These are phyloP conservation scores for Aeoliscus strigatus DNA, from an alignment of 2,797 vertebrate species.

Conservation along the genomic window DNA sequence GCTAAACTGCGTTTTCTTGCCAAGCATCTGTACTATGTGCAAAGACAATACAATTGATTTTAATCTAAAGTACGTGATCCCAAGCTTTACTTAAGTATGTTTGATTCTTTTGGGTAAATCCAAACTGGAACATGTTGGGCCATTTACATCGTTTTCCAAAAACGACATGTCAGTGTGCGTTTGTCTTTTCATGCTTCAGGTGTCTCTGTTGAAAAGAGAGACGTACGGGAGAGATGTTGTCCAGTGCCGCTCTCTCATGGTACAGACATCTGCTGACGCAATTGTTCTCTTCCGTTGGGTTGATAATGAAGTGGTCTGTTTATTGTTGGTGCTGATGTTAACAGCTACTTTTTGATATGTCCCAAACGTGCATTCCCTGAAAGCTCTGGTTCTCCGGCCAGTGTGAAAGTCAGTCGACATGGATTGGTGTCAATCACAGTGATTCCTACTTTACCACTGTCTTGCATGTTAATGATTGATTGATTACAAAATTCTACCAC, in stretches of 20 bases:
- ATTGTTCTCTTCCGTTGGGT: too few species aligned
- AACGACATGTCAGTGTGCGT: conserved; percentile 58
- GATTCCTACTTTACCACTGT: conserved; percentile 54
- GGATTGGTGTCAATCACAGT: conserved; percentile 29
- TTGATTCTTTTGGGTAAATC: conserved; percentile 3
- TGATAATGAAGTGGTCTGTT: conserved; percentile 42
- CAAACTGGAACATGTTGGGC: conserved; percentile 19
- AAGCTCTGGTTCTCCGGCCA: conserved; percentile 27
- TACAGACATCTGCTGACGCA: conserved; percentile 55
- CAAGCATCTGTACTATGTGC: too few species aligned
- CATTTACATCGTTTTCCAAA: conserved; percentile 22
- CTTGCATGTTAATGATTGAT: conserved; percentile 59
- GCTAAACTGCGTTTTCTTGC: too few species aligned
- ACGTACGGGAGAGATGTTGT: conserved; percentile 65
- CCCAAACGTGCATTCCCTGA: conserved; percentile 10
- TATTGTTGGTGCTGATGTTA: conserved; percentile 53
- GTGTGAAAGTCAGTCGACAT: conserved; percentile 36
- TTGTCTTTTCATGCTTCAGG: conserved; percentile 66
- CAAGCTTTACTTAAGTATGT: too few species aligned
- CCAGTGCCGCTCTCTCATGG: conserved; percentile 65
- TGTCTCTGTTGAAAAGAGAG: conserved; percentile 74
- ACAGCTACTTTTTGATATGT: conserved; percentile 29
- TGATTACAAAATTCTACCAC: too few species aligned
- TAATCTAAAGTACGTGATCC: too few species aligned
- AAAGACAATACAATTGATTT: too few species aligned